phyloP scores from a whole-genome alignment of 1,140 invertebrate species.

The Meloidogyne chitwoodi region DNA sequence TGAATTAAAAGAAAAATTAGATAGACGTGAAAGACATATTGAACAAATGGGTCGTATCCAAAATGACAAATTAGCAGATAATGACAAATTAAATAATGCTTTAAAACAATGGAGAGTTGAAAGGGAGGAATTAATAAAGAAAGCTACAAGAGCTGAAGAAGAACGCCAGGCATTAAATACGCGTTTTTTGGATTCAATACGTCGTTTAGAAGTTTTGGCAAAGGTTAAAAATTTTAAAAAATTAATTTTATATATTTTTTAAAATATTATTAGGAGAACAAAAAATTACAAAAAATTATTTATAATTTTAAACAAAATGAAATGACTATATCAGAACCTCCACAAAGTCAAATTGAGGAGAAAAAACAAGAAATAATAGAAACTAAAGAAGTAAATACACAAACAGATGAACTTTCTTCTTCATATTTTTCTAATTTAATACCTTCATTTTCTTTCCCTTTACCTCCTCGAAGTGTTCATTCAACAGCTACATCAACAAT shows the following conservation, averaged over 20 bases:
- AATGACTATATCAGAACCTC: not conserved
- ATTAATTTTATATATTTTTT: constrained; percentile 3
- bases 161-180: not conserved
- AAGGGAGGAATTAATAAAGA: not conserved
- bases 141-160: not conserved
- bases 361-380: not conserved
- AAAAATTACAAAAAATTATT: not conserved
- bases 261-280: not conserved
- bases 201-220: constrained; percentile 21
- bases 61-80: constrained; percentile 2
- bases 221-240: not conserved
- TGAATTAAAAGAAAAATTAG: constrained; percentile 18
- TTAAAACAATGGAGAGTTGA: constrained; percentile 23
- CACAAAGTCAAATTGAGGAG: not conserved
- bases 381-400: not conserved
- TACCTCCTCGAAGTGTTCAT: not conserved
- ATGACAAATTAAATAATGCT: constrained; percentile 1
- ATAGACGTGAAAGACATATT: constrained; percentile 30
- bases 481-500: constrained; percentile 3
- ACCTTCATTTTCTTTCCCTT: not conserved
- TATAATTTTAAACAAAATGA: not conserved
- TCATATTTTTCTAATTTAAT: not conserved
- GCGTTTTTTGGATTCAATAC: not conserved
- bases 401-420: not conserved
- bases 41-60: constrained; percentile 26